Percentiles rank a stretch among this genome's conserved stretches.
phyloP scores from a whole-genome alignment of 1,140 invertebrate genomes.

The Anastrepha obliqua region DNA sequence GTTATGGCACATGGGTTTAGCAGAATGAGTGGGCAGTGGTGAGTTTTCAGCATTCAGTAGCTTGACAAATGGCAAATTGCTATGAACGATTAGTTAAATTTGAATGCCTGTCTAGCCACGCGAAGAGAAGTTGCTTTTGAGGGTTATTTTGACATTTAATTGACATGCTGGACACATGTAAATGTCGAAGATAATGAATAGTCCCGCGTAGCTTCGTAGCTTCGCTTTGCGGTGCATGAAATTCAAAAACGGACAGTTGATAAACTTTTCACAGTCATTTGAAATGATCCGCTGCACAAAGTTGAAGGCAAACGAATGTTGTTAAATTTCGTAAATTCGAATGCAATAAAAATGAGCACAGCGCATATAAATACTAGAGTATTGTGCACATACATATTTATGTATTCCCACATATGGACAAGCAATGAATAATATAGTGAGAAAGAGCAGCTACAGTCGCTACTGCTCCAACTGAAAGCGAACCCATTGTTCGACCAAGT shows the following conservation, averaged over 20 bases:
- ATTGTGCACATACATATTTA: background rate
- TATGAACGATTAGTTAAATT: slow-evolving; percentile 36
- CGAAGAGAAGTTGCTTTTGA: background rate
- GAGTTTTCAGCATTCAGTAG: background rate
- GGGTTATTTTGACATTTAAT: slow-evolving; percentile 49
- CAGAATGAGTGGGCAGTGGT: background rate
- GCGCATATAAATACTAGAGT: background rate
- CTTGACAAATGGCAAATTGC: slow-evolving; percentile 21
- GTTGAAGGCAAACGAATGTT: slow-evolving; percentile 35
- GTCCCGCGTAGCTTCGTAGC: background rate
- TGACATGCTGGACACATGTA: slow-evolving; percentile 16
- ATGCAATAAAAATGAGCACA: slow-evolving; percentile 45
- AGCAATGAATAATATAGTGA: slow-evolving; percentile 39
- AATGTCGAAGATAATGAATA: slow-evolving; percentile 2
- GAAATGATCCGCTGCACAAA: background rate
- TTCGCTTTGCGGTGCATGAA: background rate
- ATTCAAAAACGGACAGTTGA: slow-evolving; percentile 22
- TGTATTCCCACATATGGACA: slow-evolving; percentile 26
- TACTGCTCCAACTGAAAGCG: background rate
- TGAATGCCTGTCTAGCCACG: background rate
- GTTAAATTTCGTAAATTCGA: slow-evolving; percentile 42
- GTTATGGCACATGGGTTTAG: background rate
- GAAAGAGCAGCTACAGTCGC: slow-evolving; percentile 15
- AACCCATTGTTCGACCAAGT: slow-evolving; percentile 1
- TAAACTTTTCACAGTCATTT: slow-evolving; percentile 33